Base-by-base conservation (phyloP, 2,797 vertebrate species). In the Malacoctenus gilli region DNA sequence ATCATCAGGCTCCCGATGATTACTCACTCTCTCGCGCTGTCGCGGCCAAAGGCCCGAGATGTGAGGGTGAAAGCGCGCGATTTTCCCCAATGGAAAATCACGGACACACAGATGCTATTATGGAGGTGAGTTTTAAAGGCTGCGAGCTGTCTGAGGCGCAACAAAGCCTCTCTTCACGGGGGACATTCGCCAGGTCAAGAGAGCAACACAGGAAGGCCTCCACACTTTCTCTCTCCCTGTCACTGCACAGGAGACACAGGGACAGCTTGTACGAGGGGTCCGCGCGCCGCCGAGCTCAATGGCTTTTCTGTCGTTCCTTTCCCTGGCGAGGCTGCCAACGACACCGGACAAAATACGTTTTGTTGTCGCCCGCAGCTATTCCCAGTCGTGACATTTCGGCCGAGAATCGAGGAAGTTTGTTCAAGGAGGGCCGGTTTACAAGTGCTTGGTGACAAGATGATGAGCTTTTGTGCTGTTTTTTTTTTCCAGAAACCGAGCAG, bases 91-190 rank as follows among this genome's bases (percentile, higher is more conserved):
- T 75, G 83, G 86, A 89, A 91, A 87, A 46, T 82, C 78, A 68
- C 73, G 81, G 85, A 89, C 89, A 89, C 89, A 90, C 77, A 84
- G 79, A 85, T 85, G 20, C 82, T 83, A 76, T 87, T 87, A 83
- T 90, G 76, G 64, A 85, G 86, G 76, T 72, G 84, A 79, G 77
- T 59, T 73, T 82, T 64, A 65, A 79, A 80, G 60, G 74, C 54
- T 56, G 15, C 1, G 22, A 72, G 77, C 82, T 85, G 82, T 85
- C 80, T 79, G 74, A 70, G n/a, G 43, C n/a, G 77, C 70, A 65
- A 89, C 87, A 91, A 86, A 87, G 86, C 64, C 52, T 85, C 87
- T 80, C 86, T 92, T 90, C 82, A 91, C 72, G 60, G 67, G 69
- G 59, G 82, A 87, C 83, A 79, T 70, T 73, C 37, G 71, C 69